Base-by-base conservation (phyloP, 2,888 invertebrate species). In the Polydrusus cervinus region DNA sequence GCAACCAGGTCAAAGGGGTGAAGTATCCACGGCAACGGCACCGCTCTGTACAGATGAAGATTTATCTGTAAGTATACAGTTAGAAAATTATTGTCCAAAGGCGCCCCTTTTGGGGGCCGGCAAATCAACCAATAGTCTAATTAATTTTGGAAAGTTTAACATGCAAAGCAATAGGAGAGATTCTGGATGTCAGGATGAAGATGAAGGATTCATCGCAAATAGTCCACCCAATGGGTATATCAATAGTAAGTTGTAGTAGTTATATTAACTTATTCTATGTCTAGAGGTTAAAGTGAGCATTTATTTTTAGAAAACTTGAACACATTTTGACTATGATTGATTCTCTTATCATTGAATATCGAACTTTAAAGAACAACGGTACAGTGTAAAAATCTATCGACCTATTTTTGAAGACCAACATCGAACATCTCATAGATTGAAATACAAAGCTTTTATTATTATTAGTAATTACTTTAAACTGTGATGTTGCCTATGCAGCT, bases 1-100 rank as follows among this genome's bases (percentile, higher is more conserved):
- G 14, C 57, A 60, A 60, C 57, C 57, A 16, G 38, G 57, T 16
- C 57, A 60, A 38, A 38, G 38, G 11, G 18, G 13, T 43, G 53
- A 67, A 6, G 18, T 30, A 34, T 16, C 66, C 13, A 53, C 20
- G 38, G 66, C 53, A 49, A 47, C 8, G 49, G n/a, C 49, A 9
- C 64, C 45, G 2, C 20, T 18, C 16, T 9, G 38, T 53, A 66
- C 66, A 60, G 70, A 49, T 38, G 75, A 81, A 30, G 66, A 70
- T 3, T 45, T 47, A 43, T 53, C 77, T 49, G 77, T 77, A 77
- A 77, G 77, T 66, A 83, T 85, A 51, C 86, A 83, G 16, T 76
- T 86, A 80, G 87, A 87, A 69, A 83, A 82, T 70, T 85, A 84
- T 76, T 84, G 86, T 78, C 84, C 84, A 3, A 83, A 84, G 60